A percentile compares a stretch with the other conserved stretches of the same genome.
These are phyloP conservation scores for Umimayanthus chanpuru DNA, from an alignment of 92 coral and sea anemone species.

Conservation along the genomic window DNA sequence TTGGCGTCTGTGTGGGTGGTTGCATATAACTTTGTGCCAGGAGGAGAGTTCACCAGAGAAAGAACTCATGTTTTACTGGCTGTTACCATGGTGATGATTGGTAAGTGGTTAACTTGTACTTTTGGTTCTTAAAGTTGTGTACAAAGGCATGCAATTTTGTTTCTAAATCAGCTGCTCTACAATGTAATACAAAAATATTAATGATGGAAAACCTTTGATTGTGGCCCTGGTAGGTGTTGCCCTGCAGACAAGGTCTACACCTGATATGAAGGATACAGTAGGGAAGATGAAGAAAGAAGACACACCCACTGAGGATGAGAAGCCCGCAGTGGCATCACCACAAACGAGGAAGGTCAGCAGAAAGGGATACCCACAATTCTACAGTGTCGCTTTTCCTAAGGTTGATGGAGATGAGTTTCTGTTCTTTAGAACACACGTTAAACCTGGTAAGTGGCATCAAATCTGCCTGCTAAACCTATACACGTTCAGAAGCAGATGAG, in stretches of 20 bases:
- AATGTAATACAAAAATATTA: too few species aligned
- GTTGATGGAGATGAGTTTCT: slow-evolving; percentile 68
- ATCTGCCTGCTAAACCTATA: background rate
- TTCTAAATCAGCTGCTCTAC: background rate
- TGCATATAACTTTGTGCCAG: slow-evolving; percentile 96
- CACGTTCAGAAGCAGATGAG: too few species aligned
- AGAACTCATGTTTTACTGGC: slow-evolving; percentile 79
- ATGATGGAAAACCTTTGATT: background rate
- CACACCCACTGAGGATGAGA: slow-evolving; percentile 47
- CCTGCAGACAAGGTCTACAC: slow-evolving; percentile 56
- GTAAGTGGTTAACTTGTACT: slow-evolving; percentile 46
- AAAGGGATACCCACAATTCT: slow-evolving; percentile 33
- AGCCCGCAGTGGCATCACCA: slow-evolving; percentile 39
- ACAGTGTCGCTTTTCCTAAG: slow-evolving; percentile 81
- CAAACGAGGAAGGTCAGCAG: slow-evolving; percentile 12
- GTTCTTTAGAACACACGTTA: slow-evolving; percentile 91
- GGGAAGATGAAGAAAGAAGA: slow-evolving; percentile 85
- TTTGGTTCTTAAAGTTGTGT: background rate
- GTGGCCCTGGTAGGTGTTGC: slow-evolving; percentile 53
- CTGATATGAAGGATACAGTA: slow-evolving; percentile 60
- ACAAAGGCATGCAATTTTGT: background rate
- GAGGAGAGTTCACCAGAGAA: slow-evolving; percentile 95
- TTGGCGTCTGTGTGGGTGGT: slow-evolving; percentile 97
- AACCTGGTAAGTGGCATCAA: slow-evolving; percentile 72
- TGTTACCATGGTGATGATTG: slow-evolving; percentile 78